Percentiles rank a stretch among this genome's conserved stretches.
phyloP scores from a whole-genome alignment of 1,140 invertebrate genomes.

The Drosophila nigrodunni region DNA sequence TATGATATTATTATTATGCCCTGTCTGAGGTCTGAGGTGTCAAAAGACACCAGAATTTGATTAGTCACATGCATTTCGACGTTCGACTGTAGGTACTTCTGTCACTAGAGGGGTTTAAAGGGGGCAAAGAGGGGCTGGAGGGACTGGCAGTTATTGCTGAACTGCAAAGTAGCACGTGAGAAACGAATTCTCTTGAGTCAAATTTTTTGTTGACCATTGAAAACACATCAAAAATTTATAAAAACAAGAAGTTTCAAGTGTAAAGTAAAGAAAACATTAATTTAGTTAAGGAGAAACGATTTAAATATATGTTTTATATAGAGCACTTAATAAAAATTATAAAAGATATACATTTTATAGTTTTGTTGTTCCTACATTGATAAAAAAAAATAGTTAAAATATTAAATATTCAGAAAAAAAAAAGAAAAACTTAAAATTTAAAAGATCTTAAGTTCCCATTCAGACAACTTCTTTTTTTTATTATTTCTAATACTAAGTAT shows the following conservation, averaged over 20 bases:
- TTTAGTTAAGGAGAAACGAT: background rate
- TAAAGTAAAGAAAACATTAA: slow-evolving; percentile 13
- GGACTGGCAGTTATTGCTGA: slow-evolving; percentile 39
- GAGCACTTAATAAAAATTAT: too few species aligned
- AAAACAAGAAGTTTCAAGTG: slow-evolving; percentile 2
- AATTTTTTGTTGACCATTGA: slow-evolving; percentile 1
- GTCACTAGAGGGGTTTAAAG: slow-evolving; percentile 1
- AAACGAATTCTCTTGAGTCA: slow-evolving; percentile 41
- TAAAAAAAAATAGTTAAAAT: too few species aligned
- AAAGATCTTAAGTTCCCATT: too few species aligned
- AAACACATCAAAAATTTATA: slow-evolving; percentile 12
- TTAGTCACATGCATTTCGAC: slow-evolving; percentile 66
- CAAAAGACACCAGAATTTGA: slow-evolving; percentile 70
- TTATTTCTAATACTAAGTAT: too few species aligned
- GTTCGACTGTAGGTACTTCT: background rate
- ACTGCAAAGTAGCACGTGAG: slow-evolving; percentile 72
- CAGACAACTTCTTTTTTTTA: too few species aligned
- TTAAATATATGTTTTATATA: too few species aligned
- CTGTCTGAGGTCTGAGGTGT: slow-evolving; percentile 63
- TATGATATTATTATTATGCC: slow-evolving; percentile 54
- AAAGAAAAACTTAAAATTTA: too few species aligned
- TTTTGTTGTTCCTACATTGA: too few species aligned
- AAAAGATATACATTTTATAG: too few species aligned
- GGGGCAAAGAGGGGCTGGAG: background rate
- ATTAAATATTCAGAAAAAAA: too few species aligned